Percentiles rank a stretch among this genome's conserved stretches.
phyloP scores from a whole-genome alignment of 2,113 vertebrate genomes.

The Aphyosemion australe region DNA sequence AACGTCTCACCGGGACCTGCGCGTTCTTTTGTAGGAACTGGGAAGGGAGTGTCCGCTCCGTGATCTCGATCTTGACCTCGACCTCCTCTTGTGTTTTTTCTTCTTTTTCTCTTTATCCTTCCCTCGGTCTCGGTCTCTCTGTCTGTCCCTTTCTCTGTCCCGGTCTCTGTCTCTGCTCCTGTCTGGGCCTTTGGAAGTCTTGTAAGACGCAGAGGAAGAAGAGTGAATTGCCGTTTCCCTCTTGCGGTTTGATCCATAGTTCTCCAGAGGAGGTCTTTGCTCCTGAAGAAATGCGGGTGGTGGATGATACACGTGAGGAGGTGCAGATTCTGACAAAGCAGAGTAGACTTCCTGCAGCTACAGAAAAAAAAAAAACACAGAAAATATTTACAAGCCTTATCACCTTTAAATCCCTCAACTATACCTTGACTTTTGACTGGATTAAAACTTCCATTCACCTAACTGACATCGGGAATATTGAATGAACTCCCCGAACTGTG shows the following conservation, averaged over 20 bases:
- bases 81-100: slow-evolving; percentile 93
- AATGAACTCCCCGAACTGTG: slow-evolving; percentile 25
- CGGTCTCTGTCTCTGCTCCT: not conserved
- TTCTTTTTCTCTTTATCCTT: slow-evolving; percentile 90
- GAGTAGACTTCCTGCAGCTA: slow-evolving; percentile 66
- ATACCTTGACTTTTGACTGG: slow-evolving; percentile 27
- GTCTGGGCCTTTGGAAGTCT: slow-evolving; percentile 46
- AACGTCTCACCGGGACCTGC: slow-evolving; percentile 85
- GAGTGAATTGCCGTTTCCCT: slow-evolving; percentile 36
- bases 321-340: slow-evolving; percentile 30
- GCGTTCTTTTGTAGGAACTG: slow-evolving; percentile 90
- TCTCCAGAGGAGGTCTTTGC: slow-evolving; percentile 33
- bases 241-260: slow-evolving; percentile 40
- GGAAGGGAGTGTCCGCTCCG: slow-evolving; percentile 92
- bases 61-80: slow-evolving; percentile 83
- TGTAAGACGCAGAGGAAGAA: slow-evolving; percentile 62
- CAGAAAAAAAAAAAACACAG: not conserved
- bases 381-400: not conserved
- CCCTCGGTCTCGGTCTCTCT: slow-evolving; percentile 46
- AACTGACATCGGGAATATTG: slow-evolving; percentile 2
- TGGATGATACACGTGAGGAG: slow-evolving; percentile 32
- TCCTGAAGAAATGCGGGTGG: slow-evolving; percentile 32
- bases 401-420: not conserved
- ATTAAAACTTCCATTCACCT: not conserved
- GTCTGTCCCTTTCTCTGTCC: not conserved